Conservation (phyloP, 2,113 vertebrate genomes). For the Neolamprologus modestus region DNA sequence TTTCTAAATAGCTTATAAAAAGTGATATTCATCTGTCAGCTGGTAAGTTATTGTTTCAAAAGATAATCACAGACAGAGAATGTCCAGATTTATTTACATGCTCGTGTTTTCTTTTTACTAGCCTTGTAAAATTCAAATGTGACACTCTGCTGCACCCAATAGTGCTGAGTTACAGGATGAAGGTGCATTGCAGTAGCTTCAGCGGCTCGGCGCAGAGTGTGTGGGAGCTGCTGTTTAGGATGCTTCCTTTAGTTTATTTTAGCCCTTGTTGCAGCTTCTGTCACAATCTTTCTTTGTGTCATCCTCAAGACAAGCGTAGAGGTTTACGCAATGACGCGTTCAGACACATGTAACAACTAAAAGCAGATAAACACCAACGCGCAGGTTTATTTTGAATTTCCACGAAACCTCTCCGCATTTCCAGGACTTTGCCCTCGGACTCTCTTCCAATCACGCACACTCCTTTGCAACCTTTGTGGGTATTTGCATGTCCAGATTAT, state of each 20-base stretch:
- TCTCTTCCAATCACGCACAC: not conserved
- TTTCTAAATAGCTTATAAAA: not conserved
- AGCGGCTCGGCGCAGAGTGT: not conserved
- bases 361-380: not conserved
- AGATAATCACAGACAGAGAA: not conserved
- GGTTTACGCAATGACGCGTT: not conserved
- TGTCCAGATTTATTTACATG: not conserved
- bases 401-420: not conserved
- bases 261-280: not conserved
- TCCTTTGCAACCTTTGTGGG: not conserved
- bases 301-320: not conserved
- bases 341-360: not conserved
- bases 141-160: not conserved
- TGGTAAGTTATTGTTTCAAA: not conserved
- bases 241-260: not conserved
- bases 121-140: not conserved
- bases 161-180: not conserved
- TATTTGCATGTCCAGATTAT: slow-evolving; percentile 60
- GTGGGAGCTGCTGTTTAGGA: not conserved
- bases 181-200: not conserved
- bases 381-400: not conserved
- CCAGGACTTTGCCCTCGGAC: not conserved
- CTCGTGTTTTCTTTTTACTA: not conserved
- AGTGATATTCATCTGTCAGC: not conserved
- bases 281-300: not conserved